Evolutionary conservation across 2,797 vertebrate species (phyloP).

Genomic region (Takifugu ocellatus): DNA sequence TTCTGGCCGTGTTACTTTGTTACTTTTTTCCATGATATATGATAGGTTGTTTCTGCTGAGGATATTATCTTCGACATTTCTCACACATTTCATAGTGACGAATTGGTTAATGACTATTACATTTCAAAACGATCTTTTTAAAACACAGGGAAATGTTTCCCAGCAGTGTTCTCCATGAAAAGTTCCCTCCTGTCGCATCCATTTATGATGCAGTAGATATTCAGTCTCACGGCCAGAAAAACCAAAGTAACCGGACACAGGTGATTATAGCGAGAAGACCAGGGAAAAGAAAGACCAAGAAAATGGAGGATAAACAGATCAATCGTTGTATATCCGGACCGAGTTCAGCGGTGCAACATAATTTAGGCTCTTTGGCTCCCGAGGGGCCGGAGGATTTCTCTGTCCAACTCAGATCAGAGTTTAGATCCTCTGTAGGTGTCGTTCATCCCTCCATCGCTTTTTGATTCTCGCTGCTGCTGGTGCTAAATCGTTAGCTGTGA

Average conservation of each 20-base stretch:
- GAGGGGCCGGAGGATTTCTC: slow-evolving; percentile 25
- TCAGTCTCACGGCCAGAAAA: slow-evolving; percentile 23
- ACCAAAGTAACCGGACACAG: slow-evolving; percentile 14
- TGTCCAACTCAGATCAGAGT: slow-evolving; percentile 37
- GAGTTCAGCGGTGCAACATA: slow-evolving; percentile 48
- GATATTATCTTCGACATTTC: too few species aligned
- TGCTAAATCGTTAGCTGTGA: slow-evolving; percentile 29
- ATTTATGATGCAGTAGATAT: slow-evolving; percentile 8
- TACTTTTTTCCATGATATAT: too few species aligned
- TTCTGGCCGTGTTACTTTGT: too few species aligned
- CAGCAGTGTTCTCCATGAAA: too few species aligned
- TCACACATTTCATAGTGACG: too few species aligned
- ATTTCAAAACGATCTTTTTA: too few species aligned
- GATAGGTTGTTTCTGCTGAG: too few species aligned
- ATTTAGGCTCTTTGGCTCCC: slow-evolving; percentile 47
- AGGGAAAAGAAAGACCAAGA: slow-evolving; percentile 18
- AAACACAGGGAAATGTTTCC: too few species aligned
- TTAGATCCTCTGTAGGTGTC: slow-evolving; percentile 4
- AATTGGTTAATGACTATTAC: too few species aligned
- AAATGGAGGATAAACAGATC: slow-evolving; percentile 34
- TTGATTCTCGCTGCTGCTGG: slow-evolving; percentile 1
- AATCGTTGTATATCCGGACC: slow-evolving; percentile 53
- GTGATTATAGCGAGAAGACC: slow-evolving; percentile 10
- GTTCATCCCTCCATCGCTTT: slow-evolving; percentile 24
- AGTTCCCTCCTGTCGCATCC: too few species aligned